These are phyloP conservation scores for Coregonus clupeaformis DNA, from an alignment of 2,113 vertebrate species.

Conservation along the genomic window DNA sequence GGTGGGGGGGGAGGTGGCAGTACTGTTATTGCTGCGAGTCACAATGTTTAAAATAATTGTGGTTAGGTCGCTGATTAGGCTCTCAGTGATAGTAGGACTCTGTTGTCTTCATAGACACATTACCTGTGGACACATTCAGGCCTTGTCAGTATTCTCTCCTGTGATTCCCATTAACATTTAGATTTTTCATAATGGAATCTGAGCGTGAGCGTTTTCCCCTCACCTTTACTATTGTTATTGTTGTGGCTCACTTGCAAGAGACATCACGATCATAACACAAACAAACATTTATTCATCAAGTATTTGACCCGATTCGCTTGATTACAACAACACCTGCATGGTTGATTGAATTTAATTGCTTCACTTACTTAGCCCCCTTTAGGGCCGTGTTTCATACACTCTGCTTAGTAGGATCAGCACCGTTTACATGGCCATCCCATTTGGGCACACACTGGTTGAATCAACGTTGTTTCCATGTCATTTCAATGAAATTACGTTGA, in stretches of 20 bases:
- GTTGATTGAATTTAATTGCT: constrained; percentile 72
- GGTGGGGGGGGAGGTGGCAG: too few species aligned
- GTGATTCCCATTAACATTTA: constrained; percentile 44
- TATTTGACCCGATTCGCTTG: too few species aligned
- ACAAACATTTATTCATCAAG: constrained; percentile 50
- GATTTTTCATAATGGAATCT: constrained; percentile 43
- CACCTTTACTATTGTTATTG: not conserved
- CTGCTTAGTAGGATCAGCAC: constrained; percentile 62
- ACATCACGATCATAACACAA: constrained; percentile 24
- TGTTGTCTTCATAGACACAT: not conserved
- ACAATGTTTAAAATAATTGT: not conserved
- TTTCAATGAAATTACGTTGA: too few species aligned
- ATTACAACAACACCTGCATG: constrained; percentile 71
- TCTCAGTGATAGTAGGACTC: constrained; percentile 11
- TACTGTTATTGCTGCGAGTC: not conserved
- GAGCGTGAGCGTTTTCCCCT: constrained; percentile 8
- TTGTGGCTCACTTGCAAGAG: constrained; percentile 36
- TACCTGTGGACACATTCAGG: constrained; percentile 16
- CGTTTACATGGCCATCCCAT: constrained; percentile 31
- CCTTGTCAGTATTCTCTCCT: constrained; percentile 25
- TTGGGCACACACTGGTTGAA: too few species aligned
- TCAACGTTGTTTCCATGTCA: too few species aligned
- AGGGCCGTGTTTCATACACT: constrained; percentile 58
- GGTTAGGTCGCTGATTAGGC: not conserved
- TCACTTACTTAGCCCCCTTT: too few species aligned